Base-by-base conservation (phyloP, 2,113 vertebrate genomes). In the Martes martes region DNA sequence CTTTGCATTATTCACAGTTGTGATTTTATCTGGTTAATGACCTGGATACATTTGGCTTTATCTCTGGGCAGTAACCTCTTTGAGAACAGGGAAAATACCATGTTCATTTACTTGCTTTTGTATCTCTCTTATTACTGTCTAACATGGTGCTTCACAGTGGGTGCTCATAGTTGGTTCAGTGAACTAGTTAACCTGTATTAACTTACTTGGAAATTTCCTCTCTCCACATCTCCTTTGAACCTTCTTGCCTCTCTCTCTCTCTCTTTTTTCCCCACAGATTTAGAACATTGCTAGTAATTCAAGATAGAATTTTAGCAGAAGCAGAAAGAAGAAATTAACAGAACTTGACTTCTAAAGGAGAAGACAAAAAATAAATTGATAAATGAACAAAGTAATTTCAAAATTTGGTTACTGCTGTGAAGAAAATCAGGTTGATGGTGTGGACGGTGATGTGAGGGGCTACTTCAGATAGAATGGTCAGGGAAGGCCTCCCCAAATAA, bases 361-460 rank as follows among this genome's bases (percentile, higher is more conserved):
- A 90, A 63, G 11, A 76, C 19, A 14, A 61, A 85, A 65, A 85
- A 81, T 65, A 89, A 50, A 78, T n/a, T 33, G 24, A 65, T 73
- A 52, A 76, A 19, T 33, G 84, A 90, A 90, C 33, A 81, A 90
- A 92, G 21, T 65, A n/a, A 92, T 63, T 89, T 69, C 85, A 52
- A 96, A 92, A 47, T 26, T 10, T 39, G 15, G 52, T 23, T 33
- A 50, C 47, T 7, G 42, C 59, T 57, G 8, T 55, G 36, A 61
- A 63, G 26, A 94, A 57, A 90, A 36, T 69, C 10, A 42, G 52
- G 14, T 15, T 80, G n/a, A 36, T 90, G 61, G 26, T 18, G 23
- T 57, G n/a, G 13, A 19, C 24, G 2, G 39, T 21, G 33, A 65
- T 2, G 24, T 79, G 14, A 13, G 28, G 36, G 36, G 1, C n/a